Evolutionary conservation across 2,888 invertebrate genomes (phyloP).

Genomic region (Venusia cambrica): DNA sequence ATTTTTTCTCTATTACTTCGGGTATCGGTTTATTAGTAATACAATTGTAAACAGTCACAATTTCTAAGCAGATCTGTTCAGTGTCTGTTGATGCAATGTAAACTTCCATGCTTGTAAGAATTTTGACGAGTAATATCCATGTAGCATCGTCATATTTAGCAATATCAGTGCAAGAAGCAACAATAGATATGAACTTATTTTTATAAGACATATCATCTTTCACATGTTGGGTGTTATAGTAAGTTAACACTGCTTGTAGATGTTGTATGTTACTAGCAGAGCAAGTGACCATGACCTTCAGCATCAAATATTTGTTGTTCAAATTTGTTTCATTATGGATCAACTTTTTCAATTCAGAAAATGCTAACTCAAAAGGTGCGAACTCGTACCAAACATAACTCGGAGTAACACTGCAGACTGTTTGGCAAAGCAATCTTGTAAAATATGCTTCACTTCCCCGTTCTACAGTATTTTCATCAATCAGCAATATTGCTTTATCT

Average conservation of each 20-base stretch:
- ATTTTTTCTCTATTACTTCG: conserved; percentile 41
- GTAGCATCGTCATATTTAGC: conserved; percentile 42
- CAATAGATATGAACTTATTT: conserved; percentile 37
- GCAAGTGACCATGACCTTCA: conserved; percentile 43
- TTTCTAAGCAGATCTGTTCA: conserved; percentile 37
- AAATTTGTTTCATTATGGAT: conserved; percentile 34
- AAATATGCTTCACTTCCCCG: conserved; percentile 30
- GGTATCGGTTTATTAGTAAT: conserved; percentile 41
- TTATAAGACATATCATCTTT: conserved; percentile 42
- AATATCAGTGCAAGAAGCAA: conserved; percentile 38
- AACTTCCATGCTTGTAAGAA: conserved; percentile 49
- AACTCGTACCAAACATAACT: conserved; percentile 50
- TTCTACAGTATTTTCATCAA: conserved; percentile 25
- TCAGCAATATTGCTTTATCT: conserved; percentile 35
- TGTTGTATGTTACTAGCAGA: conserved; percentile 38
- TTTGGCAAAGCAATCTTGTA: conserved; percentile 33
- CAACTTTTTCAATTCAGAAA: conserved; percentile 43
- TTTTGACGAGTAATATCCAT: conserved; percentile 50
- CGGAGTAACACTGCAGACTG: conserved; percentile 25
- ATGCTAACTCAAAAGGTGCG: conserved; percentile 52
- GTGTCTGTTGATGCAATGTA: conserved; percentile 37
- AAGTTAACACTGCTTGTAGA: conserved; percentile 43
- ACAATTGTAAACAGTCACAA: conserved; percentile 45
- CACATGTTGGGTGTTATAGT: conserved; percentile 44
- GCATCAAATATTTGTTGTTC: conserved; percentile 35